These are phyloP conservation scores for Caerostris extrusa DNA, from an alignment of 1,140 invertebrate species.

Conservation along the genomic window DNA sequence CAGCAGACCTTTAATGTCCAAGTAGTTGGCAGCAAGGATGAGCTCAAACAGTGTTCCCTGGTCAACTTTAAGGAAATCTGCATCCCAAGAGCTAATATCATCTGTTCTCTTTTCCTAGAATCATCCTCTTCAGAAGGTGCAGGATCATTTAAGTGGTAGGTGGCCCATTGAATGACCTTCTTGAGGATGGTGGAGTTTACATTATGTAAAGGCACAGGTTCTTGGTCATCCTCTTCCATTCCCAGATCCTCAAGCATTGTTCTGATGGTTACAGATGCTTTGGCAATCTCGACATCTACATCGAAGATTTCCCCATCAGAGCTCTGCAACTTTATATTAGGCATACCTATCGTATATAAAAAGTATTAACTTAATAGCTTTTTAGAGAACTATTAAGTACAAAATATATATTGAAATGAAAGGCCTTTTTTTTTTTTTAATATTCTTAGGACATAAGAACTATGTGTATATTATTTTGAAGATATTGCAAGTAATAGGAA, in stretches of 20 bases:
- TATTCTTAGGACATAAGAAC: too few relatives aligned
- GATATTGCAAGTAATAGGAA: too few relatives aligned
- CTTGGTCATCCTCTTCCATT: constrained; percentile 97
- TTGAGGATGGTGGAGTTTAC: constrained; percentile 98
- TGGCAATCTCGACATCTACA: constrained; percentile 98
- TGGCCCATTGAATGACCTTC: constrained; percentile 98
- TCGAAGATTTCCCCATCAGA: constrained; percentile 98
- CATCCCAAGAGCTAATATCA: constrained; percentile 99
- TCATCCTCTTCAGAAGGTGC: constrained; percentile 97
- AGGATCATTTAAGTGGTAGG: constrained; percentile 95
- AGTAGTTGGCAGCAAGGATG: constrained; percentile 97
- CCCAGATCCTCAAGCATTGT: constrained; percentile 96
- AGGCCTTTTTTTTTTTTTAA: too few relatives aligned
- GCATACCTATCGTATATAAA: constrained; percentile 84
- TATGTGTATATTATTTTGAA: too few relatives aligned
- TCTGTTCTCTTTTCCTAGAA: constrained; percentile 99
- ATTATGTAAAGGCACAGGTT: constrained; percentile 98
- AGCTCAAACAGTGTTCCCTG: constrained; percentile 98
- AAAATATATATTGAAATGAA: too few relatives aligned
- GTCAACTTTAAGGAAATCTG: constrained; percentile 98
- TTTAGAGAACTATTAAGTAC: too few relatives aligned
- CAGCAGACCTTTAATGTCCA: constrained; percentile 97
- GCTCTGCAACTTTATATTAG: constrained; percentile 95
- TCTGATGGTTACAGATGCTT: constrained; percentile 98
- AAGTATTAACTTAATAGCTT: background rate